Base-by-base conservation (phyloP, 2,113 vertebrate genomes). In the Excalfactoria chinensis region DNA sequence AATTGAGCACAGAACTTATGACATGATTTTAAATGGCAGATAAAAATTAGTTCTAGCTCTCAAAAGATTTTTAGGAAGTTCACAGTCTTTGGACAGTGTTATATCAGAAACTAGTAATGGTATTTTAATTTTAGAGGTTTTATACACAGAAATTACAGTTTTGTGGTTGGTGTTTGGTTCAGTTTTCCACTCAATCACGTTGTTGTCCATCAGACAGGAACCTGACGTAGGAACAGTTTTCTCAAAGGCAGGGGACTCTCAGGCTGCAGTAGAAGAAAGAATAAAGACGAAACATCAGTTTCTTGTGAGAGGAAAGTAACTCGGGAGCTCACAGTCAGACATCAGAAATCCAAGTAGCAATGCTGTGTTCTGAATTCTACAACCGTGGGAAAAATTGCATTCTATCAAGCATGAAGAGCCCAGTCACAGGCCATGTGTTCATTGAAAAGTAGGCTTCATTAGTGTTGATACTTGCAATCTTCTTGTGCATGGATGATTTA, bases 1-100 rank as follows among this genome's bases (percentile, higher is more conserved):
- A 90, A 87, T 91, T 93, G 73, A 95, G 13, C n/a, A 64, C 49
- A 62, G 20, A 64, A 12, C n/a, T 40, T 85, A 59, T 84, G 49
- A 46, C 23, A 34, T 62, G 9, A 75, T 72, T 85, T 66, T 70
- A 41, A 79, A 37, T n/a, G 55, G 8, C 4, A 80, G 10, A 11
- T 83, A 48, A 4, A 70, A 78, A 85, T 48, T 11, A 66, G 3
- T 30, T 77, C 41, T 69, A 6, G 58, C 12, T 89, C 22, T 43
- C 21, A 35, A 9, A 77, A 59, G 14, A 15, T 32, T 66, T 74
- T 49, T 28, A 71, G 11, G 17, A 51, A 79, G 7, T 51, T 76
- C 37, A 44, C 12, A 40, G 2, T 81, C 30, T 81, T 48, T 82
- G 44, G 35, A 30, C 0, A 1, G 3, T 63, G 16, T 13, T 80